These are phyloP conservation scores for Poeciliopsis presidionis DNA, from an alignment of 2,797 vertebrate species.

Conservation along the genomic window DNA sequence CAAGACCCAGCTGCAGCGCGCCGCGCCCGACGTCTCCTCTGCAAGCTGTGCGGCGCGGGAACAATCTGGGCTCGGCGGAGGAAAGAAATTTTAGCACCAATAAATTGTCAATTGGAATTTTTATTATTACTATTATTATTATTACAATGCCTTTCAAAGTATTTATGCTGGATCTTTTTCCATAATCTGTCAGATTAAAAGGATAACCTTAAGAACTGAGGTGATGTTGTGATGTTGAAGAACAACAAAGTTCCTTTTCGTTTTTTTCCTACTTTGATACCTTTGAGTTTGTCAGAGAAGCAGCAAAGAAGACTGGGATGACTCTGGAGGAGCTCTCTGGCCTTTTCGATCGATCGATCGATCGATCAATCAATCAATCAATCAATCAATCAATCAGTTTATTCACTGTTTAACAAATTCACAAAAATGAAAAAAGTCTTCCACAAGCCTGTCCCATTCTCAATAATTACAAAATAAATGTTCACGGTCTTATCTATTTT, in stretches of 20 bases:
- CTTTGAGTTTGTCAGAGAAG: neutral
- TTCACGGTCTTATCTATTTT: too few relatives aligned
- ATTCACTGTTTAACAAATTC: too few relatives aligned
- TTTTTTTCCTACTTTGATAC: neutral
- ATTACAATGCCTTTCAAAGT: neutral
- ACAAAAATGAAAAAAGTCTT: too few relatives aligned
- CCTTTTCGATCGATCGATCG: too few relatives aligned
- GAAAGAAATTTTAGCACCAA: neutral
- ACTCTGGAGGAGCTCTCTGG: neutral
- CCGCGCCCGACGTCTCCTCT: constrained; percentile 36
- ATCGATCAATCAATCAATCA: too few relatives aligned
- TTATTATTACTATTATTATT: neutral
- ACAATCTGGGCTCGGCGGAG: constrained; percentile 34
- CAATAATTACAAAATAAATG: too few relatives aligned
- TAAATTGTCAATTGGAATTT: neutral
- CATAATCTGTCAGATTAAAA: neutral
- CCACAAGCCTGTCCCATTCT: too few relatives aligned
- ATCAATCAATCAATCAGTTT: too few relatives aligned
- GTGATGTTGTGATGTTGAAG: neutral
- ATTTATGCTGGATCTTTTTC: neutral
- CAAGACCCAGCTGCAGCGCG: constrained; percentile 62
- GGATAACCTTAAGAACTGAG: neutral
- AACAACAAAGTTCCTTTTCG: neutral
- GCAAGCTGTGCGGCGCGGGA: constrained; percentile 49
- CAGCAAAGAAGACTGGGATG: neutral